Evolutionary conservation across 2,113 vertebrate species (phyloP), one percentile per base, ranked within the genome.

Genomic region (Cochlearius cochlearius): DNA sequence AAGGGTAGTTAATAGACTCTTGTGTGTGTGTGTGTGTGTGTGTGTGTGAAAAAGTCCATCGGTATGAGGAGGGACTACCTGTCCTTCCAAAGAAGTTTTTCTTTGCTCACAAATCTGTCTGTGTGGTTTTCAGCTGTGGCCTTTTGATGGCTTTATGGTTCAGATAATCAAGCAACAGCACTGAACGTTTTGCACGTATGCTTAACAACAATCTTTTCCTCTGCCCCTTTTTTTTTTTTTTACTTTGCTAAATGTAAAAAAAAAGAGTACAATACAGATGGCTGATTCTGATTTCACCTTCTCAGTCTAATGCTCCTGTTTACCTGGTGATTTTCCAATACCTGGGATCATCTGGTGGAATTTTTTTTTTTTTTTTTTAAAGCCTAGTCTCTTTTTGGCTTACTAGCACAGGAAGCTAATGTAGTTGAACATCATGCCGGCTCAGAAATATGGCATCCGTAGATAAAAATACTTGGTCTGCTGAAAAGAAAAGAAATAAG

Each of bases 21-120:
- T 16, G 27, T 14, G 12, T 58, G 19, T 38, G 1, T 66, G 4
- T 52, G 6, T 68, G 1, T 47, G 8, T 47, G 1, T 43, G 3
- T 49, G 4, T 20, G 8, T 43, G 10, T 50, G 38, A 66, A 75
- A 19, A 86, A 32, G 5, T 36, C 15, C 32, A 16, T 10, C 45
- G 39, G 5, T 34, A 32, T 38, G 45, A 74, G 17, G 30, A 88
- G 90, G 64, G 10, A 41, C 45, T 43, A 55, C 22, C 19, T 64
- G 8, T 75, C 27, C 18, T 81, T 69, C 21, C 39, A 69, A 17
- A 21, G 4, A 50, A 16, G 5, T 49, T 86, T 69, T 29, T 72
- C 39, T 78, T 74, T 75, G 12, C n/a, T 74, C n/a, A 36, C 27
- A 26, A 22, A 21, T 45, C 32, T 43, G 5, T 15, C 32, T 41